Evolutionary conservation across 2,797 vertebrate genomes (phyloP).

Genomic region (Paramormyrops hopkinsi): DNA sequence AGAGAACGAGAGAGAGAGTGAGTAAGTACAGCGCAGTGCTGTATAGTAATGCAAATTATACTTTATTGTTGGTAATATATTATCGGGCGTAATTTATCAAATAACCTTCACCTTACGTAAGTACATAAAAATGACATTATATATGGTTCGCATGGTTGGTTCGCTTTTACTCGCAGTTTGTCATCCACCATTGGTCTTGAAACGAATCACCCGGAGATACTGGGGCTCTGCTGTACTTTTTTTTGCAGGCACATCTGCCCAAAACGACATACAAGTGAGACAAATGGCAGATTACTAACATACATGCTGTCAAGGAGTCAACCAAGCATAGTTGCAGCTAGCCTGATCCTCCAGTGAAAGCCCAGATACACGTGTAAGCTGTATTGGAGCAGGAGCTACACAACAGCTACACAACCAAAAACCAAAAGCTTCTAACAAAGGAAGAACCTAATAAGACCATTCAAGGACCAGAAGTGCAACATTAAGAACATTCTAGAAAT

Average conservation of each 20-base stretch:
- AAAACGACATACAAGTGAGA: neutral
- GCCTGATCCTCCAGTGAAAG: neutral
- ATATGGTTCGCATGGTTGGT: neutral
- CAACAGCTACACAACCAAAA: neutral
- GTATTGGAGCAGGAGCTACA: neutral
- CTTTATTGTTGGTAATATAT: neutral
- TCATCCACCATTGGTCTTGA: neutral
- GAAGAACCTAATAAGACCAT: neutral
- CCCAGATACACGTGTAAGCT: neutral
- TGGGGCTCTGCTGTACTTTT: neutral
- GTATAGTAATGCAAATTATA: neutral
- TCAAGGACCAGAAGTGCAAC: neutral
- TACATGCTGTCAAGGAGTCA: neutral
- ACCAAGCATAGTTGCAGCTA: neutral
- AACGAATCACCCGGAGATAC: neutral
- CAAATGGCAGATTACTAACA: neutral
- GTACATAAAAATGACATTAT: neutral
- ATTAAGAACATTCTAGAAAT: neutral
- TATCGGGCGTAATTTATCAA: neutral
- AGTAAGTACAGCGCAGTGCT: neutral
- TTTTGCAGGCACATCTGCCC: neutral
- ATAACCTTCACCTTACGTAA: neutral
- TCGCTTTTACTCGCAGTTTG: neutral
- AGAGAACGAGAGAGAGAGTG: neutral
- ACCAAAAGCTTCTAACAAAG: neutral